These are phyloP conservation scores for Bombus confusus DNA, from an alignment of 1,140 invertebrate species.

Conservation along the genomic window DNA sequence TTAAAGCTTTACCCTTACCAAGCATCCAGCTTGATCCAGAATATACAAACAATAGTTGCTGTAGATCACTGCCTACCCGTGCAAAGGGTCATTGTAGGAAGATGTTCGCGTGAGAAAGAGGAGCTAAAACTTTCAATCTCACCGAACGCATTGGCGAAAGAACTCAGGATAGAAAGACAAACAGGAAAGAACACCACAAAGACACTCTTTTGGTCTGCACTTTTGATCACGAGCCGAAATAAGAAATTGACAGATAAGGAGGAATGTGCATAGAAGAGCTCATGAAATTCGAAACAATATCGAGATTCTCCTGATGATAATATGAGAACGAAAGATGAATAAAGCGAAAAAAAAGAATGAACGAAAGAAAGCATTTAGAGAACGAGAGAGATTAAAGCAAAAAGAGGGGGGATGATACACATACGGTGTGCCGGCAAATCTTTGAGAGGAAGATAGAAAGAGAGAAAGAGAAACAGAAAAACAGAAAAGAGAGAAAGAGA, in stretches of 20 bases:
- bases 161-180: too few species aligned
- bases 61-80: neutral
- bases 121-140: neutral
- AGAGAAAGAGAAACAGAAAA: neutral
- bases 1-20: too few species aligned
- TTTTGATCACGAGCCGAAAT: neutral
- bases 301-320: neutral
- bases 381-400: constrained; percentile 74
- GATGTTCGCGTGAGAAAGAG: too few species aligned
- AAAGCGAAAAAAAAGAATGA: neutral
- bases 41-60: neutral
- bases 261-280: neutral
- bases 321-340: neutral
- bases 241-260: neutral
- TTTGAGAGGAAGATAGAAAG: constrained; percentile 55
- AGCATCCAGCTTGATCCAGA: neutral
- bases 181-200: neutral
- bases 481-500: constrained; percentile 61
- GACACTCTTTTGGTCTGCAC: neutral
- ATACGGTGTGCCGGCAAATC: constrained; percentile 61
- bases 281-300: neutral
- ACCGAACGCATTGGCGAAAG: neutral
- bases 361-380: neutral
- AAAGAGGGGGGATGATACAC: constrained; percentile 78
- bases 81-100: neutral